Evolutionary conservation across 2,113 vertebrate genomes (phyloP).

Genomic region (Anthoscopus minutus): DNA sequence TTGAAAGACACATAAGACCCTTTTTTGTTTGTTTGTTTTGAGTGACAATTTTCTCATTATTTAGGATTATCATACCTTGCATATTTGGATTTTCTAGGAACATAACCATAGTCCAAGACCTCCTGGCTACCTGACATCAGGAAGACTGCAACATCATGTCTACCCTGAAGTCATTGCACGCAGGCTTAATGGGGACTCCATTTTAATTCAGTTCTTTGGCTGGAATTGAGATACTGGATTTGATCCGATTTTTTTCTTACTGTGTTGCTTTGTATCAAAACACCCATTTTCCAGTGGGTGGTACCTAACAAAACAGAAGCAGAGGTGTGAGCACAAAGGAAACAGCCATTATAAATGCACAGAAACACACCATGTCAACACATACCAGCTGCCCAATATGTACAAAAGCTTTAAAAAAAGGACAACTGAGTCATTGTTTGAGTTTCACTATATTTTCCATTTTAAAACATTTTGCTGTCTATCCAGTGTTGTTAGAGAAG

Average conservation of each 20-base stretch:
- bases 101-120: background rate
- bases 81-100: background rate
- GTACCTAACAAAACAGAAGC: conserved; percentile 14
- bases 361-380: background rate
- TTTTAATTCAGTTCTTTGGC: background rate
- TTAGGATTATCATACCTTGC: background rate
- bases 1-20: background rate
- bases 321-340: background rate
- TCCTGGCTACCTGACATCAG: background rate
- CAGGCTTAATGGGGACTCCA: background rate
- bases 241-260: background rate
- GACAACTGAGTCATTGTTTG: background rate
- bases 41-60: background rate
- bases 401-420: background rate
- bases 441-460: background rate
- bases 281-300: background rate
- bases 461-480: background rate
- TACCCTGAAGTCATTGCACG: background rate
- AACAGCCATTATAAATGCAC: background rate
- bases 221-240: background rate
- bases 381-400: background rate
- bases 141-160: background rate
- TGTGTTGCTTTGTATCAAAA: conserved; percentile 7
- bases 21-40: background rate
- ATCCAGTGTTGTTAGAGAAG: background rate